These are phyloP conservation scores for Brachypodius melanocephalos DNA, from an alignment of 2,113 vertebrate species.

Conservation along the genomic window DNA sequence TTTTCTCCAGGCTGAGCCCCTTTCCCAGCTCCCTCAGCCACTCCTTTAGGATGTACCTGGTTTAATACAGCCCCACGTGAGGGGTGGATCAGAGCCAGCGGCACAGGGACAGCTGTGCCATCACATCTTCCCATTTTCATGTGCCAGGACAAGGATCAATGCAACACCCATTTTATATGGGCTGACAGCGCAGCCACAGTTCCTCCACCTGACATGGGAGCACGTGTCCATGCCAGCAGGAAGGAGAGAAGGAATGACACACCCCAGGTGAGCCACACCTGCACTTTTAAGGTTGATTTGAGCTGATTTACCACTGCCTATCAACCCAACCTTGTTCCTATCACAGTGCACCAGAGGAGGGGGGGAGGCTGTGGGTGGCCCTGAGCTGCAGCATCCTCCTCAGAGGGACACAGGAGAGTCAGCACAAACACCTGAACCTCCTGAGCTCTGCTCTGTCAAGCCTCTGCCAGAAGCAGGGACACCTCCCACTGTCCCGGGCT, in stretches of 20 bases:
- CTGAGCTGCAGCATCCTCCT: background rate
- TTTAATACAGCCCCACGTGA: fast-evolving
- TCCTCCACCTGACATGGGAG: fast-evolving
- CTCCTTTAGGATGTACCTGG: fast-evolving
- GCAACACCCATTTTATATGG: background rate
- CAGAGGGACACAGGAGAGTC: background rate
- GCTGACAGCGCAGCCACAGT: background rate
- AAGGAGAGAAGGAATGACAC: background rate
- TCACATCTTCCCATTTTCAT: background rate
- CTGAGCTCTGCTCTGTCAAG: background rate
- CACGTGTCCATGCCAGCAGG: fast-evolving
- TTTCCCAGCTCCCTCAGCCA: background rate
- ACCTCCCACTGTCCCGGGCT: fast-evolving
- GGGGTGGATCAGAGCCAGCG: background rate
- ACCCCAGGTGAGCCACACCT: background rate
- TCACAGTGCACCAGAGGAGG: background rate
- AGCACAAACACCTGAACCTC: background rate
- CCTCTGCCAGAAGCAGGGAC: background rate
- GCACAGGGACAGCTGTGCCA: background rate
- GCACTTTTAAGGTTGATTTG: background rate
- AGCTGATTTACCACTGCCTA: background rate
- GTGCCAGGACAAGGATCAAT: background rate
- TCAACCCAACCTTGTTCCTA: background rate
- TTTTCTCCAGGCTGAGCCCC: background rate
- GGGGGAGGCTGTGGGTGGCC: background rate